These are phyloP conservation scores for Antheraea assamensis DNA, from an alignment of 2,888 invertebrate genomes.

Conservation along the genomic window DNA sequence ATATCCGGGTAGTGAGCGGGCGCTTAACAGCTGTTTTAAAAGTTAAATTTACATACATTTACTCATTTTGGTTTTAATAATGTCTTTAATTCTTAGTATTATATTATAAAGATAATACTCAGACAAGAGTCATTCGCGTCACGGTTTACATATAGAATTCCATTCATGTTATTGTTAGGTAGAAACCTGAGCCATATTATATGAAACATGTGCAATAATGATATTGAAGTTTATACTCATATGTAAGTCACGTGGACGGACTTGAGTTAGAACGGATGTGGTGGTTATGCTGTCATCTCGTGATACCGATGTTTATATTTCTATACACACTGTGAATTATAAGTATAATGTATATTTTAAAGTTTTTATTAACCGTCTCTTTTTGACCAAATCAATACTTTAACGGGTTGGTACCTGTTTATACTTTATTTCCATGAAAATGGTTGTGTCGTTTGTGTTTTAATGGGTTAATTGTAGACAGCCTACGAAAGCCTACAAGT, in stretches of 20 bases:
- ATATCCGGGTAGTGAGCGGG: no score
- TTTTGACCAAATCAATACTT: neutral
- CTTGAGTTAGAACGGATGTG: conserved; percentile 43
- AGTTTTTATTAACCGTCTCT: neutral
- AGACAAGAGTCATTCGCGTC: neutral
- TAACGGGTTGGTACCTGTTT: neutral
- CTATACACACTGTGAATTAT: conserved; percentile 20
- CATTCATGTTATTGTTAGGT: conserved; percentile 5
- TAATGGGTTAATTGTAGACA: no score
- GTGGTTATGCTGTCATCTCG: conserved; percentile 42
- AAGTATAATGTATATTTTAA: neutral
- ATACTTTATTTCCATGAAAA: no score
- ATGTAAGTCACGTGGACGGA: conserved; percentile 42
- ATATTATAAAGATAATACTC: conserved; percentile 1
- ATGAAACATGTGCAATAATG: conserved; percentile 29
- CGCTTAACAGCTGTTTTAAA: no score
- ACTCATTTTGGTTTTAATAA: neutral
- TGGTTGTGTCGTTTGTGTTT: no score
- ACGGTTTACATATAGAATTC: neutral
- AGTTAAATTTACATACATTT: no score
- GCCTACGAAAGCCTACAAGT: no score
- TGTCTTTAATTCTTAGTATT: neutral
- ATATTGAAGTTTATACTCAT: conserved; percentile 21
- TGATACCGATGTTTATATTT: conserved; percentile 40
- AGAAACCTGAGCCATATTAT: conserved; percentile 9